Evolutionary conservation across 2,797 vertebrate genomes (phyloP), one percentile per base, ranked within the genome.

Genomic region (Serranus cabrilla): DNA sequence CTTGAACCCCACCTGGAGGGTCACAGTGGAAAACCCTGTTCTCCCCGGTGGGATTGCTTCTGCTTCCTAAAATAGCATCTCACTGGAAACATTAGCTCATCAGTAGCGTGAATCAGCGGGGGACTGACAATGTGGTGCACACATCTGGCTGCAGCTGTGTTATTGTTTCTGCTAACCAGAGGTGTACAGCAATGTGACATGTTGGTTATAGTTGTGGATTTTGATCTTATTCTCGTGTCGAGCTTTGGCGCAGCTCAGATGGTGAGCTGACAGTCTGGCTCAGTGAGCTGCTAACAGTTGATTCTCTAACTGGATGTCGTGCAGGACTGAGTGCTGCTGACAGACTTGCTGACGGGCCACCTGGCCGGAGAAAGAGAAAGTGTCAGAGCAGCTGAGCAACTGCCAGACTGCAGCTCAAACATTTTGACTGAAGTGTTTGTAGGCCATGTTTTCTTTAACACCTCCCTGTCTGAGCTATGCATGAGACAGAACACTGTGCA

Each of bases 81-180:
- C 25, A 46, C 45, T 85, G 88, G 82, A 91, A 85, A 81, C 21
- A 61, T 71, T 11, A 51, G 64, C 62, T 67, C 82, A 81, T 74
- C 70, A 16, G 31, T 23, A 59, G 23, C 50, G 57, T 52, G 64
- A 78, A 67, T 73, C 42, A 37, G 67, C 16, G 37, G 20, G 55
- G 23, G 43, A 25, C 40, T 31, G 14, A 64, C 67, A 27, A 49
- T 73, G 69, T 54, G 64, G 69, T 61, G 23, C 0, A 69, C 50
- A 85, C 81, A 87, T 89, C 81, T 90, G 85, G 74, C 50, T 11
- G 40, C 49, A 54, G 67, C 56, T 78, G 0, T 67, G 59, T 20
- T 49, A n/a, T 25, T 27, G 65, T 55, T 49, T 71, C 67, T 63
- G 54, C 42, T 57, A 34, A 37, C 42, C 66, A 49, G 54, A 77